Evolutionary conservation across 1,140 invertebrate species (phyloP).

Genomic region (Drosophila persimilis): DNA sequence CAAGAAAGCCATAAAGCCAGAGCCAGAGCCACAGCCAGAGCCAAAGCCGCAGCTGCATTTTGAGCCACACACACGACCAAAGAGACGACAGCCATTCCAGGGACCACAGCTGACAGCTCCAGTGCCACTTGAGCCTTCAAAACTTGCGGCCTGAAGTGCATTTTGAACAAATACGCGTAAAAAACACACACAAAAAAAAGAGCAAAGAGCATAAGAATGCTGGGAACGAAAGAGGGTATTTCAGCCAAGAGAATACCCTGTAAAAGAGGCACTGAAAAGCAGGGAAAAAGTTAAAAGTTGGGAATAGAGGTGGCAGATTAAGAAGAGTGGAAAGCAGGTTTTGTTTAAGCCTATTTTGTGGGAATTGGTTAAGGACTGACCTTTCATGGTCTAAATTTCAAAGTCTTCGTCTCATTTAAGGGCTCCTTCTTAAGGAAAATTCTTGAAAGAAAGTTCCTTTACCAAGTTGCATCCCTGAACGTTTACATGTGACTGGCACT

Average conservation of each 20-base stretch:
- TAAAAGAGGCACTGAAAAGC: neutral
- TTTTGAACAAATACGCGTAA: slow-evolving; percentile 30
- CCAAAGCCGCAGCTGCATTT: slow-evolving; percentile 43
- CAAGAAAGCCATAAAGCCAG: slow-evolving; percentile 34
- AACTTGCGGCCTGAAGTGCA: slow-evolving; percentile 75
- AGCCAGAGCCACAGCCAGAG: slow-evolving; percentile 14
- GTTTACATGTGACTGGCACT: no score
- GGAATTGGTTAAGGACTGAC: no score
- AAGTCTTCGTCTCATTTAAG: no score
- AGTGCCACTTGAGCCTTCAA: slow-evolving; percentile 71
- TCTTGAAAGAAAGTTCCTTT: no score
- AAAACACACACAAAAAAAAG: slow-evolving; percentile 32
- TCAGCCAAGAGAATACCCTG: neutral
- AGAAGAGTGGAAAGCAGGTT: no score
- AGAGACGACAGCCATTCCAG: slow-evolving; percentile 18
- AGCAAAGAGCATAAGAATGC: slow-evolving; percentile 33
- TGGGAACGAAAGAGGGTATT: neutral
- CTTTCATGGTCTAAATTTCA: no score
- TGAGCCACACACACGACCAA: slow-evolving; percentile 32
- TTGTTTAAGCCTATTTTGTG: no score
- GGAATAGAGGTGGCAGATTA: no score
- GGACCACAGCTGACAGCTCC: slow-evolving; percentile 71
- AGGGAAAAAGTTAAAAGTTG: no score
- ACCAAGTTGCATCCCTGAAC: no score
- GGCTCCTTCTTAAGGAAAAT: no score